Percentiles rank a stretch among this genome's conserved stretches.
phyloP scores from a whole-genome alignment of 2,888 invertebrate genomes.

The Physocephala rufipes region DNA sequence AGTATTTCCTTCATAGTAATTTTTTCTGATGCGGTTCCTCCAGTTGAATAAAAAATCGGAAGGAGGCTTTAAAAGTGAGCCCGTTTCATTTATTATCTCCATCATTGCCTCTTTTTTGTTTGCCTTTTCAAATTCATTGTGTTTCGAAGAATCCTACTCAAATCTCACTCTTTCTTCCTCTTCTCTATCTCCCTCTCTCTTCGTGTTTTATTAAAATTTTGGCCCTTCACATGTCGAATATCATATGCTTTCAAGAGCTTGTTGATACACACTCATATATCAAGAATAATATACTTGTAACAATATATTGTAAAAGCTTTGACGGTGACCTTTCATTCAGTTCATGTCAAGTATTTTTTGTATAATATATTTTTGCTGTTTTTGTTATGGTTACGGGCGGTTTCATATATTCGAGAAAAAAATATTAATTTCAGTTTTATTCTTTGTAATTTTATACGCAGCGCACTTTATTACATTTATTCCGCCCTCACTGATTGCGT shows the following conservation, averaged over 20 bases:
- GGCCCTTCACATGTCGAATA: background rate
- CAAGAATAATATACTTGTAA: no score
- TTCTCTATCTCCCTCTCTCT: background rate
- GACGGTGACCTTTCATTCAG: background rate
- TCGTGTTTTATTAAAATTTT: background rate
- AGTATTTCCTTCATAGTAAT: no score
- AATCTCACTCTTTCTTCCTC: background rate
- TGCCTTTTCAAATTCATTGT: no score
- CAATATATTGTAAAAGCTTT: no score
- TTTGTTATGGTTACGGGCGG: background rate
- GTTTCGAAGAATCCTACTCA: no score
- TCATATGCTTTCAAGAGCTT: no score
- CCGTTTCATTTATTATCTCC: no score
- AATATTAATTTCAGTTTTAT: slow-evolving; percentile 9
- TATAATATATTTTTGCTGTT: background rate
- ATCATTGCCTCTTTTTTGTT: no score
- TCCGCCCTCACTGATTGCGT: background rate
- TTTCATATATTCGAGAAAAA: background rate
- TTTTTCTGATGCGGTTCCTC: no score
- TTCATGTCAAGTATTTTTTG: background rate
- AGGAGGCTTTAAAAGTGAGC: no score
- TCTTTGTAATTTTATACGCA: background rate
- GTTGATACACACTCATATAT: no score
- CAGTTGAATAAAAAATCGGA: no score
- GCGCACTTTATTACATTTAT: background rate